Evolutionary conservation across 1,140 invertebrate genomes (phyloP), one percentile per base, ranked within the genome.

Genomic region (Drosophila equinoxialis): DNA sequence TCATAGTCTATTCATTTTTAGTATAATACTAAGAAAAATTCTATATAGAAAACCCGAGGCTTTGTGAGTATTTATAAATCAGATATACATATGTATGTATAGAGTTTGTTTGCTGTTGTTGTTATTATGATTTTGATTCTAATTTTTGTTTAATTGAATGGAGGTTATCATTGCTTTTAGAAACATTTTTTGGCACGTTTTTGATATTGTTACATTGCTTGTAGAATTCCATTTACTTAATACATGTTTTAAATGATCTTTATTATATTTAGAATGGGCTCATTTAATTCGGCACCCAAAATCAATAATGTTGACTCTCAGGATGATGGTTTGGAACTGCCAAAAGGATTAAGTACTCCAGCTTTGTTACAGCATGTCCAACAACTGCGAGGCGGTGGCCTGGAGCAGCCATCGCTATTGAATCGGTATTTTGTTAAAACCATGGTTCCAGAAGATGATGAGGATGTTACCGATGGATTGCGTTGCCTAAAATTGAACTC

Each of bases 221-320:
- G 1, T 6, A 39, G 3, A 23, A 48, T 48, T 11, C 1, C 37
- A 23, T 23, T 8, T 68, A 54, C 20, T 23, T 51, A 6, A 1
- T 23, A 37, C n/a, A 55, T 23, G 30, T n/a, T 23, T 39, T n/a
- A 10, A 64, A 39, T n/a, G 33, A 20, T 54, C 7, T 39, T 13
- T 30, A 20, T 30, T 33, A 6, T 54, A 17, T 77, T 83, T 90
- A 96, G 95, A 91, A 96, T 96, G 95, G 95, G 95, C 35, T 96
- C 95, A 90, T 96, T 96, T 74, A 95, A 94, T 54, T 95, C 95
- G 26, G 93, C 94, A 6, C 94, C 95, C 55, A 95, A 95, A 90
- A 94, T 95, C 62, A 90, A 93, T 65, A 95, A 95, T 82, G 93
- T 94, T 70, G 95, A 96, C 85, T 92, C 92, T 11, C 94, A 95